Conservation (phyloP, 2,888 invertebrate species). For the Theristus sp. region DNA sequence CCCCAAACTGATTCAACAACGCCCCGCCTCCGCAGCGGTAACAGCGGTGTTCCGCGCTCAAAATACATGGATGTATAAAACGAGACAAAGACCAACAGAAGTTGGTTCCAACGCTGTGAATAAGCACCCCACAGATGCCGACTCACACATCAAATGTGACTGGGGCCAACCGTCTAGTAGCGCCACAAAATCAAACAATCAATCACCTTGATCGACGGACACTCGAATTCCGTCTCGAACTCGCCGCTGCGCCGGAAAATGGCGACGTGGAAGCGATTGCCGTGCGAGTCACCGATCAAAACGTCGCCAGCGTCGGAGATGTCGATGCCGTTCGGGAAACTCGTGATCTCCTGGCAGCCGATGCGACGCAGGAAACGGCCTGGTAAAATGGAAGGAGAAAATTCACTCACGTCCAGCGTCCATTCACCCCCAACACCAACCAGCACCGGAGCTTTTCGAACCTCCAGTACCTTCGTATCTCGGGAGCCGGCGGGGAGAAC, state of each 20-base stretch:
- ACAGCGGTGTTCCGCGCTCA: too few species aligned
- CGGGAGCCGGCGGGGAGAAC: not conserved
- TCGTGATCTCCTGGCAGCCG: slow-evolving; percentile 82
- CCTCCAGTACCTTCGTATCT: not conserved
- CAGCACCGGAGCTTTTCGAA: not conserved
- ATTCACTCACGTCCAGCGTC: too few species aligned
- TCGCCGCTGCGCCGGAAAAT: slow-evolving; percentile 46
- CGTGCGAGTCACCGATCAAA: slow-evolving; percentile 86
- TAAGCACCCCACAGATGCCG: too few species aligned
- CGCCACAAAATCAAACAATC: too few species aligned
- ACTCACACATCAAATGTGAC: too few species aligned
- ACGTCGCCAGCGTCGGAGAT: slow-evolving; percentile 91
- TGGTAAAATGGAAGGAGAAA: not conserved
- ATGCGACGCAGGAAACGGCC: slow-evolving; percentile 60
- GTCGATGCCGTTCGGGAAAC: slow-evolving; percentile 92
- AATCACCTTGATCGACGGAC: slow-evolving; percentile 67
- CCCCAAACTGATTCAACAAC: too few species aligned
- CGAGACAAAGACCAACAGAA: not conserved
- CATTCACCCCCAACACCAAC: too few species aligned
- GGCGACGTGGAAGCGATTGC: slow-evolving; percentile 89
- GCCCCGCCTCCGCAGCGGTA: too few species aligned
- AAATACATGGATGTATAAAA: not conserved
- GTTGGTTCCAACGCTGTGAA: too few species aligned
- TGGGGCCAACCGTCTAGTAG: too few species aligned
- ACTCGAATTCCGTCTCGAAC: slow-evolving; percentile 76